These are phyloP conservation scores for Eulemur coronatus DNA, from an alignment of 2,797 vertebrate species.

Conservation along the genomic window DNA sequence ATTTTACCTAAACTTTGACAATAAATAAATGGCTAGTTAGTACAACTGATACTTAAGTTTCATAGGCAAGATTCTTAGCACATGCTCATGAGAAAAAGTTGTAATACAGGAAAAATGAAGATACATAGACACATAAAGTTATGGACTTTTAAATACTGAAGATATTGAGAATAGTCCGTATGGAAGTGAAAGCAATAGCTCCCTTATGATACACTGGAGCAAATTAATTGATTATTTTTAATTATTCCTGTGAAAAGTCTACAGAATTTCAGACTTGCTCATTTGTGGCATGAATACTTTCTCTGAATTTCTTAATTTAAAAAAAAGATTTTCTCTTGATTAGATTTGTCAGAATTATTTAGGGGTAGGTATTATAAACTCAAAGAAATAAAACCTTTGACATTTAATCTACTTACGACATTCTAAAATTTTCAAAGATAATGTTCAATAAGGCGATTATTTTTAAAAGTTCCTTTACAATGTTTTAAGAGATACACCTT, in stretches of 20 bases:
- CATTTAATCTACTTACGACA: neutral
- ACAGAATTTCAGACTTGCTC: neutral
- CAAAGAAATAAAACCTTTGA: neutral
- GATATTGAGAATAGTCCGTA: neutral
- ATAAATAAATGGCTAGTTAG: slow-evolving; percentile 49
- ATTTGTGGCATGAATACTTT: neutral
- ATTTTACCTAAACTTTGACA: slow-evolving; percentile 48
- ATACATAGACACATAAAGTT: neutral
- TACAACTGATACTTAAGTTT: slow-evolving; percentile 38
- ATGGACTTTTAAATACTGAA: neutral
- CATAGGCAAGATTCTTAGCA: neutral
- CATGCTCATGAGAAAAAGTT: neutral
- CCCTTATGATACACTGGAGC: neutral
- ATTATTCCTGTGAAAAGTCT: neutral
- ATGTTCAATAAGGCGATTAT: neutral
- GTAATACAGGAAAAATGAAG: neutral
- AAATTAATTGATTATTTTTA: neutral
- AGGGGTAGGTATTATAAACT: accelerated
- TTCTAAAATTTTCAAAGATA: neutral
- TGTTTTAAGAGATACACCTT: neutral
- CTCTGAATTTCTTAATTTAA: neutral
- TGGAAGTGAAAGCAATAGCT: neutral
- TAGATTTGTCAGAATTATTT: neutral
- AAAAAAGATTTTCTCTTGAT: neutral
- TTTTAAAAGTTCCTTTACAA: neutral